Evolutionary conservation across 2,888 invertebrate species (phyloP), one percentile per base, ranked within the genome.

Genomic region (Pyrgus malvae): DNA sequence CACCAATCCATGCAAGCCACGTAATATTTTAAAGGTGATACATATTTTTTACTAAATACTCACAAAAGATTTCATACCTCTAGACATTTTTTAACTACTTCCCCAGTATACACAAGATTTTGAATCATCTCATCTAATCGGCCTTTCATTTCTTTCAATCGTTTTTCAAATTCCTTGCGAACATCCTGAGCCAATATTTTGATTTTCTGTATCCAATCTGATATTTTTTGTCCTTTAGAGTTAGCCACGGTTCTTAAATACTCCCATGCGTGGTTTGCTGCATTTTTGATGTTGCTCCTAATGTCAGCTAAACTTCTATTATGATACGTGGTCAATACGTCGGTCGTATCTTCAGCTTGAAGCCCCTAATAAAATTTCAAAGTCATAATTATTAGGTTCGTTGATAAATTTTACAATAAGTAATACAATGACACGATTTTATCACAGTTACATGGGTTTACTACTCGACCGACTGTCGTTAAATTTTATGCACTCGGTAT

Each of bases 271-370:
- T 62, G 64, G 31, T 62, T 51, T 0, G 72, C 69, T 42, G 65
- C 69, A 2, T 67, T 65, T 59, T 70, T 77, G 11, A 78, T 66
- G 42, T 64, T 70, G 21, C 62, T 60, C 76, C 73, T 74, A 6
- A 75, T 40, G 48, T 72, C 72, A 2, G 45, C 23, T 5, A 61
- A 12, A 14, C 45, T 49, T 44, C 37, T 37, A 5, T 21, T 1
- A n/a, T 23, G 7, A 25, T 35, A n/a, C n/a, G n/a, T n/a, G n/a
- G n/a, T n/a, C n/a, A n/a, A n/a, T n/a, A n/a, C n/a, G n/a, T n/a
- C n/a, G n/a, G n/a, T n/a, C n/a, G n/a, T n/a, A n/a, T n/a, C n/a
- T n/a, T n/a, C n/a, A n/a, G n/a, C n/a, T n/a, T n/a, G n/a, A n/a
- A n/a, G n/a, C n/a, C n/a, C n/a, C n/a, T n/a, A n/a, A n/a, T n/a